Evolutionary conservation across 2,113 vertebrate species (phyloP).

Genomic region (Ciconia maguari): DNA sequence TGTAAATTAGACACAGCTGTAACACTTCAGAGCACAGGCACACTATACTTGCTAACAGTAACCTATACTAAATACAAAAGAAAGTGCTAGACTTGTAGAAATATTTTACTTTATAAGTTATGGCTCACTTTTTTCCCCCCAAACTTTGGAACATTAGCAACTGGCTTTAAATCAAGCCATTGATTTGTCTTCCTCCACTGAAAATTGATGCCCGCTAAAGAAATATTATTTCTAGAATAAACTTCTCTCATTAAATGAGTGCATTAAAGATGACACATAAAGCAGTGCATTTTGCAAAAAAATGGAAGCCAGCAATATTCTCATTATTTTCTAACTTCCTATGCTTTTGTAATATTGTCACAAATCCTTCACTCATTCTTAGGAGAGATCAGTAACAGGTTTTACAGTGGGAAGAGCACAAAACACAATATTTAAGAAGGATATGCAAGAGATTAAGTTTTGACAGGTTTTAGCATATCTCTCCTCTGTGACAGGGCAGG

Average conservation of each 20-base stretch:
- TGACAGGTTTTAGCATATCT: conserved; percentile 12
- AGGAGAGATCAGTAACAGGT: neutral
- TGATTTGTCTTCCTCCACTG: neutral
- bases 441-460: conserved; percentile 55
- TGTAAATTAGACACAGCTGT: neutral
- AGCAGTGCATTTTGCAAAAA: neutral
- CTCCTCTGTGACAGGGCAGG: conserved; percentile 5
- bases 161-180: neutral
- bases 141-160: neutral
- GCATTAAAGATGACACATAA: neutral
- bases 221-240: neutral
- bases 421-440: conserved; percentile 38
- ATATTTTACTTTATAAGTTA: neutral
- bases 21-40: neutral
- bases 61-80: neutral
- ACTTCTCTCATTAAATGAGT: neutral
- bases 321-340: neutral
- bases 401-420: conserved; percentile 18
- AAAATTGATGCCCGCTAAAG: neutral
- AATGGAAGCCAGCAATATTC: neutral
- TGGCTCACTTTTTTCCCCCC: fast-evolving
- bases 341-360: conserved; percentile 3
- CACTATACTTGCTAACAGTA: neutral
- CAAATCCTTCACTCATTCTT: conserved; percentile 22
- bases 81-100: neutral